Evolutionary conservation across 1,140 invertebrate species (phyloP).

Genomic region (Platorchestia sp.): DNA sequence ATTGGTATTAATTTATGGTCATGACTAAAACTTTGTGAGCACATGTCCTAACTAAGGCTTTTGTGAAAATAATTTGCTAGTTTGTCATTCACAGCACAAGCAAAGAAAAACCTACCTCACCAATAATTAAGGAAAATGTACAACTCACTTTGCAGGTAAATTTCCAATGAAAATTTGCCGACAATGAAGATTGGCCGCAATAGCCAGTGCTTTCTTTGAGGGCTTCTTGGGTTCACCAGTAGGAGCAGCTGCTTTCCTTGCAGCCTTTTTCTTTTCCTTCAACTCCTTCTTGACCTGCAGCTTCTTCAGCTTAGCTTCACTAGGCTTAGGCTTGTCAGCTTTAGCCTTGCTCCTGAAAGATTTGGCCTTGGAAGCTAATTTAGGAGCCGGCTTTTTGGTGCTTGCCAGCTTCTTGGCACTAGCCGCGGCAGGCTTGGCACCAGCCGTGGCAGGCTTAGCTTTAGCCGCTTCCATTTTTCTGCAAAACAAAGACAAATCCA

Average conservation of each 20-base stretch:
- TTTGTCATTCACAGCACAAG: too few relatives aligned
- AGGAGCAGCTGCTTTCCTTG: not conserved
- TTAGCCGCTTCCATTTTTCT: not conserved
- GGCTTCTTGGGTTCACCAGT: not conserved
- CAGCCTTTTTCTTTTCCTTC: not conserved
- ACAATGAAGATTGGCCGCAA: not conserved
- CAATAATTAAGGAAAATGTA: too few relatives aligned
- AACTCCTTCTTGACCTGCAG: not conserved
- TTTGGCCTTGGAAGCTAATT: not conserved
- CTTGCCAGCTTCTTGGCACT: not conserved
- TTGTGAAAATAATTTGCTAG: too few relatives aligned
- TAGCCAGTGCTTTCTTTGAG: not conserved
- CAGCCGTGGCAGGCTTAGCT: not conserved
- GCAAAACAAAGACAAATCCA: not conserved
- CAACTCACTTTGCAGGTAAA: not conserved
- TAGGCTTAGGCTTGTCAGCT: not conserved
- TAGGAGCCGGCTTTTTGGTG: not conserved
- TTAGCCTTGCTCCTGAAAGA: not conserved
- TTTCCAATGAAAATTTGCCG: conserved; percentile 34
- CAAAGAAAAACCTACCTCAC: too few relatives aligned
- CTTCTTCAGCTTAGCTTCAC: not conserved
- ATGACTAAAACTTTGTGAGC: too few relatives aligned
- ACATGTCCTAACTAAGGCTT: too few relatives aligned
- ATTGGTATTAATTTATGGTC: too few relatives aligned
- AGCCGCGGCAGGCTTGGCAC: not conserved